phyloP scores from a whole-genome alignment of 2,113 vertebrate species.

The Nicator chloris region DNA sequence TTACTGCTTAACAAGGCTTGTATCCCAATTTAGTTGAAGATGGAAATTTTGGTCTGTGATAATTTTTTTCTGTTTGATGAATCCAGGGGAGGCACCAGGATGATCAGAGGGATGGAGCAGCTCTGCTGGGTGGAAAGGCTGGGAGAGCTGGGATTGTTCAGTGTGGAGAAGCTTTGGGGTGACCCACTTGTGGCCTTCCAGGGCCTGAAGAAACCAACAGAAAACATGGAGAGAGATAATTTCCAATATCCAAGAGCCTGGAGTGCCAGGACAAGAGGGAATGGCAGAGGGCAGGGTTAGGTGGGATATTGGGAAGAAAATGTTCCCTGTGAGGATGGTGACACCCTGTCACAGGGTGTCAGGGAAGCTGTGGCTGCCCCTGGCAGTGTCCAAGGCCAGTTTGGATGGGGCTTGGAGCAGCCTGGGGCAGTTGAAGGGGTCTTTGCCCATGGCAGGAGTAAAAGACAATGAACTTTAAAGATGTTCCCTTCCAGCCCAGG shows the following conservation, averaged over 20 bases:
- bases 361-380: background rate
- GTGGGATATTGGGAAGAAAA: background rate
- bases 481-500: background rate
- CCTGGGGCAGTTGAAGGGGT: background rate
- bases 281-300: background rate
- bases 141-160: background rate
- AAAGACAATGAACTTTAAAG: background rate
- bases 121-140: background rate
- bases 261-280: background rate
- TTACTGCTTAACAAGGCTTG: background rate
- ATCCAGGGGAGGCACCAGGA: background rate
- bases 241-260: rapidly evolving
- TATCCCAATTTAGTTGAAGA: background rate
- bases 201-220: rapidly evolving
- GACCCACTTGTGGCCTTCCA: rapidly evolving
- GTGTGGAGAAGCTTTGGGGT: background rate
- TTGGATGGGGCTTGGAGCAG: background rate
- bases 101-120: background rate
- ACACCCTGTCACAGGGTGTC: background rate
- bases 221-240: background rate
- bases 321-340: background rate
- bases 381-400: background rate
- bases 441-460: background rate
- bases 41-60: background rate
- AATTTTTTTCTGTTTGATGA: background rate